These are phyloP conservation scores for Ptilonorhynchus violaceus DNA, from an alignment of 2,113 vertebrate species.

Conservation along the genomic window DNA sequence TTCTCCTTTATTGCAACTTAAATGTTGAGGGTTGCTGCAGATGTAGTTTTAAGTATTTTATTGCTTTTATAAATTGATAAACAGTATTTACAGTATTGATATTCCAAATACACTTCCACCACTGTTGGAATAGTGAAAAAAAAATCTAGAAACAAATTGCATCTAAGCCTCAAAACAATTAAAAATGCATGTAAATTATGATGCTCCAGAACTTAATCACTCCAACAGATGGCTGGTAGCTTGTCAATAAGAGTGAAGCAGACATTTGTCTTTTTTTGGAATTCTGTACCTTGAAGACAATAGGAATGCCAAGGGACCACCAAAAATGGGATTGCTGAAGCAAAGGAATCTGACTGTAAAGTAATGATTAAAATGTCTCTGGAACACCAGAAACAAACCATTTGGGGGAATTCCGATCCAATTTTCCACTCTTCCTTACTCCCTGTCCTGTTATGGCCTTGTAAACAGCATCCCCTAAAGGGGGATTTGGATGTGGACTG, in stretches of 20 bases:
- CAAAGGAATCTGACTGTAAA: not conserved
- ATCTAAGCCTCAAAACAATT: slow-evolving; percentile 42
- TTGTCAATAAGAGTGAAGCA: not conserved
- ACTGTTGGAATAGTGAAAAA: not conserved
- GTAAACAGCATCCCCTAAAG: not conserved
- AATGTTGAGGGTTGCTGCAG: not conserved
- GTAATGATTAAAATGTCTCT: not conserved
- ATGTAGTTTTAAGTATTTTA: slow-evolving; percentile 33
- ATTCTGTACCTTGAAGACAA: not conserved
- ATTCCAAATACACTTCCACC: slow-evolving; percentile 4
- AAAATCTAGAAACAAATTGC: not conserved
- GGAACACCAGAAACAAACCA: not conserved
- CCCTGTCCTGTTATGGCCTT: not conserved
- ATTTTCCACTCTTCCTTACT: not conserved
- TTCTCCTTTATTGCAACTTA: not conserved
- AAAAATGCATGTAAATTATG: slow-evolving; percentile 24
- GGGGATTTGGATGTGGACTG: not conserved
- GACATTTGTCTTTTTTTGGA: not conserved
- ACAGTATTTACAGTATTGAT: not conserved
- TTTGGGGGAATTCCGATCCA: not conserved
- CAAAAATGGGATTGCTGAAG: not conserved
- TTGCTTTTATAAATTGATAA: slow-evolving; percentile 50
- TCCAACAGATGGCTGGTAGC: slow-evolving; percentile 4
- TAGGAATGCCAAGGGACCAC: not conserved
- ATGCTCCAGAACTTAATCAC: slow-evolving; percentile 30